phyloP scores from a whole-genome alignment of 2,113 vertebrate genomes.

The Hypocryptadius cinnamomeus region DNA sequence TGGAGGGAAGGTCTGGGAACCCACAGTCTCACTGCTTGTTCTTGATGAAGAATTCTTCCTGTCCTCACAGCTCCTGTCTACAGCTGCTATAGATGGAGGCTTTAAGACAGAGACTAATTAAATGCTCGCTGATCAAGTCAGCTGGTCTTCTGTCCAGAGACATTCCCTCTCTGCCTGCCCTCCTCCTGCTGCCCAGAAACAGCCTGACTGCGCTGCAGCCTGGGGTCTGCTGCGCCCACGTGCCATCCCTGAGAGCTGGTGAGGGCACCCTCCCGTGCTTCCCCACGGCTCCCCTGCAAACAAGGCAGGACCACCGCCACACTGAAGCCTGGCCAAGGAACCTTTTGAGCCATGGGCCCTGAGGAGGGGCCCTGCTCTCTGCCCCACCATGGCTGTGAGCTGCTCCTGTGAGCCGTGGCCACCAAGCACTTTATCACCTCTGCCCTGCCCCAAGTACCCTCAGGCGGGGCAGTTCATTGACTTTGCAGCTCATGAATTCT shows the following conservation, averaged over 20 bases:
- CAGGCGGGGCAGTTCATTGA: neutral
- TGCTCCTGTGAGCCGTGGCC: neutral
- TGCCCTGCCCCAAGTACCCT: neutral
- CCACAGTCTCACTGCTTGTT: neutral
- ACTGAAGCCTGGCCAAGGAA: neutral
- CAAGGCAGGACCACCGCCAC: rapidly evolving
- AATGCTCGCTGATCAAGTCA: neutral
- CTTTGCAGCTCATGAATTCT: neutral
- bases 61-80: neutral
- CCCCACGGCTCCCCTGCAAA: neutral
- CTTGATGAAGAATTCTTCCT: neutral
- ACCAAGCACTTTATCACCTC: rapidly evolving
- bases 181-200: neutral
- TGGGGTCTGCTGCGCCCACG: rapidly evolving
- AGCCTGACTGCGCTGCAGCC: neutral
- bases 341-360: rapidly evolving
- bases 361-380: rapidly evolving
- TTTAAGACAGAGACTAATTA: neutral
- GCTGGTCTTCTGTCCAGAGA: neutral
- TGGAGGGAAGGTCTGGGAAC: neutral
- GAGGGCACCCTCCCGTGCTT: rapidly evolving
- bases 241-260: neutral
- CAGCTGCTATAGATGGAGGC: neutral
- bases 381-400: rapidly evolving
- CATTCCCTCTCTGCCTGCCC: neutral